Base-by-base conservation (phyloP, 1,140 invertebrate genomes). In the Aricia agestis region DNA sequence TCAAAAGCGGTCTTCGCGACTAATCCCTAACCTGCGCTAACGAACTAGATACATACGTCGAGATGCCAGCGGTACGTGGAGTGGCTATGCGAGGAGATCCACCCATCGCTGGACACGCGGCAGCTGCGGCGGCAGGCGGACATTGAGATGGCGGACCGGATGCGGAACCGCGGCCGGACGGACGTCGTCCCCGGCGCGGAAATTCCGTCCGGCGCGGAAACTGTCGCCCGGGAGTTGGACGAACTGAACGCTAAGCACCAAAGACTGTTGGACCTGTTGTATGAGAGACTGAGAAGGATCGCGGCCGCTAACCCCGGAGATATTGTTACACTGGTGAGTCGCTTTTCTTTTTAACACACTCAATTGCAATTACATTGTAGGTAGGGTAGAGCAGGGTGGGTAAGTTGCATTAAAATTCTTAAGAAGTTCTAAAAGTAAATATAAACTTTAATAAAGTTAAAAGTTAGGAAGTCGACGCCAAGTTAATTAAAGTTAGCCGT, bases 11-110 rank as follows among this genome's bases (percentile, higher is more conserved):
- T 82, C 78, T 77, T 13, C 59, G 18, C 18, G 77, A 71, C 66
- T 68, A 58, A 74, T 77, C 70, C 73, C 74, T 86, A 90, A 88
- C 84, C 71, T 77, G 81, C 80, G 78, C 71, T 84, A 88, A 86
- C 84, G 32, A 81, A 74, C 77, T 95, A 98, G 97, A 98, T 97
- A 84, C 97, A 98, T 93, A 96, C 97, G 83, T 94, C 95, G 82
- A 93, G 95, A 82, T 95, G 98, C 85, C 95, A 96, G 90, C 95
- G 96, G 73, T 99, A 97, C 92, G 94, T 95, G 77, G 97, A 98
- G 81, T 96, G 95, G 91, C 92, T 98, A 67, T 94, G 98, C 82
- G 96, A 97, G 85, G 96, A 97, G 77, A 93, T 96, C 32, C 97
- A 97, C 83, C 97, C 96, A 4, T 96, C 95, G 73, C 86, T 97